Conservation (phyloP, 2,888 invertebrate species). For the Cosmorhoe ocellata region DNA sequence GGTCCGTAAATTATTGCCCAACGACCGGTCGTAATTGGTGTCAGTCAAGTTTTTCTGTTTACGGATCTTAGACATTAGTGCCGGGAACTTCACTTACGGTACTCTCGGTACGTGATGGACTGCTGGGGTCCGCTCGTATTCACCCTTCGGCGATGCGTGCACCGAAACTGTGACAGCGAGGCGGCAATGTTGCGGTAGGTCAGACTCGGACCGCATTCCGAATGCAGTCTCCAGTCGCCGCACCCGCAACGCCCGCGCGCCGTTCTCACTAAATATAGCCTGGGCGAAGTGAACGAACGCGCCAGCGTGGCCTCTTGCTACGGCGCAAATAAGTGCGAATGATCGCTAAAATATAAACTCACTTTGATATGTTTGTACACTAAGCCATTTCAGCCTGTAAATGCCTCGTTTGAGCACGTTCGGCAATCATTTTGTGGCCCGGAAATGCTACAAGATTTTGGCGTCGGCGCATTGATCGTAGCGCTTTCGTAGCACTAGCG, state of each 20-base stretch:
- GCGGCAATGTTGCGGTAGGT: constrained; percentile 64
- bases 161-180: constrained; percentile 68
- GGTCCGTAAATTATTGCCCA: constrained; percentile 30
- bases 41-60: constrained; percentile 37
- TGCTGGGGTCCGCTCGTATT: constrained; percentile 7
- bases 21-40: constrained; percentile 36
- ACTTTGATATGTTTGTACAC: constrained; percentile 14
- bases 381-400: constrained; percentile 7
- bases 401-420: constrained; percentile 13
- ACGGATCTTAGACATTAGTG: constrained; percentile 32
- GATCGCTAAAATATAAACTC: constrained; percentile 27
- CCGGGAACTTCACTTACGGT: constrained; percentile 30
- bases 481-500: constrained; percentile 28
- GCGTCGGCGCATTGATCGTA: constrained; percentile 13
- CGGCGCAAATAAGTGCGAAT: constrained; percentile 27
- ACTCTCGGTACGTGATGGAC: constrained; percentile 27
- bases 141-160: constrained; percentile 38
- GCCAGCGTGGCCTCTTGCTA: constrained; percentile 32
- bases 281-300: constrained; percentile 74
- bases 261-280: constrained; percentile 77
- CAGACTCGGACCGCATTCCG: constrained; percentile 67
- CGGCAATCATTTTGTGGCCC: constrained; percentile 13
- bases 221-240: constrained; percentile 50
- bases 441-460: constrained; percentile 21
- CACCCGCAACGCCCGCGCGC: constrained; percentile 46